Percentiles rank a stretch among this genome's conserved stretches.
These are phyloP conservation scores for Calyptommatus sinebrachiatus DNA, from an alignment of 2,113 vertebrate genomes.

Conservation along the genomic window DNA sequence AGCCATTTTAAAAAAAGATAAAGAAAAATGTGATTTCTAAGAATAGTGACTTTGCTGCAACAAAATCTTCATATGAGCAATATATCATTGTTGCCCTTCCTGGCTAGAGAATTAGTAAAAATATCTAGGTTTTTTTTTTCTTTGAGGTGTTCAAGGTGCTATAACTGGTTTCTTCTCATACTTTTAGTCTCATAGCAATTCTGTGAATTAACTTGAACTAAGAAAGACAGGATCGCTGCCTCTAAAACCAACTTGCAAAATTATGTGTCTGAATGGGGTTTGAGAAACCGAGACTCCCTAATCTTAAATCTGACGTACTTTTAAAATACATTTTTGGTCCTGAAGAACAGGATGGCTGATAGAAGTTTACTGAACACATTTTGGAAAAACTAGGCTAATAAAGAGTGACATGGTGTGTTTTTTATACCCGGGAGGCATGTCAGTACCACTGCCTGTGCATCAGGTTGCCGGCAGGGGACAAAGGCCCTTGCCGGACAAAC, in stretches of 20 bases:
- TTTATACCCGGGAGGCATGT: too few species aligned
- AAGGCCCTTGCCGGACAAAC: too few species aligned
- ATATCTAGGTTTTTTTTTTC: not conserved
- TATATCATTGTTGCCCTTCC: not conserved
- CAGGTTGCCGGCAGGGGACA: too few species aligned
- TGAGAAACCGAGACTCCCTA: not conserved
- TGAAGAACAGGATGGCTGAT: too few species aligned
- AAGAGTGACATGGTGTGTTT: not conserved
- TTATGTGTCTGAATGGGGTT: not conserved
- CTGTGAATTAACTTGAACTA: not conserved
- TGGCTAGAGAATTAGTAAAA: not conserved
- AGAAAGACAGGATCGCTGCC: too few species aligned
- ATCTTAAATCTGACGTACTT: too few species aligned
- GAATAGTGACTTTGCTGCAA: not conserved
- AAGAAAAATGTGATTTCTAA: not conserved
- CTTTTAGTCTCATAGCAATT: not conserved
- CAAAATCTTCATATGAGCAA: not conserved
- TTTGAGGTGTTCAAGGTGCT: not conserved
- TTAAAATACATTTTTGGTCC: too few species aligned
- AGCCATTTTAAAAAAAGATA: not conserved
- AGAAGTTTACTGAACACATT: not conserved
- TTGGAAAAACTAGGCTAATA: not conserved
- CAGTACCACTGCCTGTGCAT: too few species aligned
- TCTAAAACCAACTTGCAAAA: too few species aligned
- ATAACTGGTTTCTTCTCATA: not conserved